These are phyloP conservation scores for Papilio helenus DNA, from an alignment of 1,140 invertebrate species.

Conservation along the genomic window DNA sequence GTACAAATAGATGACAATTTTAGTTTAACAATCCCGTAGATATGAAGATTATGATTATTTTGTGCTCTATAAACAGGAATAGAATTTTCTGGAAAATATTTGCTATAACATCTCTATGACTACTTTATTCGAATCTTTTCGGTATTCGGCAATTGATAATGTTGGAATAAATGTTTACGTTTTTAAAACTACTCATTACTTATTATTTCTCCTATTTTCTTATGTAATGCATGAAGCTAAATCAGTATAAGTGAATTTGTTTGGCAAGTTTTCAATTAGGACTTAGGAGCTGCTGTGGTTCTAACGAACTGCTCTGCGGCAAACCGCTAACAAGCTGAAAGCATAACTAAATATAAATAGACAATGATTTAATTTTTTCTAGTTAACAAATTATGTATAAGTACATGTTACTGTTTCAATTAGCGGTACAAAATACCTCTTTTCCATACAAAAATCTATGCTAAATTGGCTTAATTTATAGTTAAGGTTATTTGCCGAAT, in stretches of 20 bases:
- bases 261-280: slow-evolving; percentile 24
- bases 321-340: neutral
- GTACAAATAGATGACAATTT: too few relatives aligned
- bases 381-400: neutral
- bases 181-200: neutral
- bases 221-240: neutral
- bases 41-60: too few relatives aligned
- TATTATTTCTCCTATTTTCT: neutral
- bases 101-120: too few relatives aligned
- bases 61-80: too few relatives aligned
- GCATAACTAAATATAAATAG: slow-evolving; percentile 13
- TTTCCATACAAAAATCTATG: neutral
- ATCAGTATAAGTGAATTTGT: slow-evolving; percentile 24
- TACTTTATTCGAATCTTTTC: neutral
- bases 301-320: slow-evolving; percentile 19
- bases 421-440: neutral
- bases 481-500: too few relatives aligned
- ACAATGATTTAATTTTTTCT: neutral
- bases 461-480: too few relatives aligned
- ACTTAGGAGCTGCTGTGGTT: slow-evolving; percentile 1
- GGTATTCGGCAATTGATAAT: neutral
- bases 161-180: neutral
- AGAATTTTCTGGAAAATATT: too few relatives aligned
- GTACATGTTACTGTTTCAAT: neutral
- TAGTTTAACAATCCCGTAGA: too few relatives aligned